Evolutionary conservation across 2,797 vertebrate species (phyloP).

Genomic region (Falco peregrinus): DNA sequence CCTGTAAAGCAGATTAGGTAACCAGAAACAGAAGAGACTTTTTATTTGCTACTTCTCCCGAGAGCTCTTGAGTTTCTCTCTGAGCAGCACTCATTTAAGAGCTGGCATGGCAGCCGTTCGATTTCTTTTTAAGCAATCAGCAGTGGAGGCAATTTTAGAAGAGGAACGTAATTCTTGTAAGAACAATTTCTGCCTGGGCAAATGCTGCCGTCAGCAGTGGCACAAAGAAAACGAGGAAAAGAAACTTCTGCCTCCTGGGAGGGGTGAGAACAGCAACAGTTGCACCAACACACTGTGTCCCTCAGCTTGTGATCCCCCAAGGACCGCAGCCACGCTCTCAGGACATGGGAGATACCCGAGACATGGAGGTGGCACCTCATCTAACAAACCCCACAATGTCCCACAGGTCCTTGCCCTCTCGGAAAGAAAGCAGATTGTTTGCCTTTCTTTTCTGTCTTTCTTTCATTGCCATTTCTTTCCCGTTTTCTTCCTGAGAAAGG

Average conservation of each 20-base stretch:
- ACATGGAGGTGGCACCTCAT: background rate
- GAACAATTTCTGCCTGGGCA: background rate
- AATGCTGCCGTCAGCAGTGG: background rate
- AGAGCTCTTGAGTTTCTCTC: conserved; percentile 14
- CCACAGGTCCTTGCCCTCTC: background rate
- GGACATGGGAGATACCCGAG: background rate
- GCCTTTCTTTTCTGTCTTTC: background rate
- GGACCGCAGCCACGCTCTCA: rapidly evolving
- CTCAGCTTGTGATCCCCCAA: background rate
- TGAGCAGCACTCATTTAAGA: background rate
- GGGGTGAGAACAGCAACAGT: background rate
- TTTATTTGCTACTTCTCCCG: conserved; percentile 35
- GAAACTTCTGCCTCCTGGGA: background rate
- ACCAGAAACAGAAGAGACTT: background rate
- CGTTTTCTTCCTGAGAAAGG: background rate
- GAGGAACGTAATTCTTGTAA: background rate
- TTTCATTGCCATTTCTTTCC: background rate
- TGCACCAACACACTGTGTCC: rapidly evolving
- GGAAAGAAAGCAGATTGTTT: background rate
- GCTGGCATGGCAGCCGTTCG: background rate
- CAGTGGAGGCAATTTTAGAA: background rate
- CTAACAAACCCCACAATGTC: background rate
- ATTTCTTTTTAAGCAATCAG: conserved; percentile 17
- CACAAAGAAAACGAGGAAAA: background rate
- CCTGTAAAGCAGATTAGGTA: background rate